Evolutionary conservation across 2,113 vertebrate species (phyloP).

Genomic region (Lycocorax pyrrhopterus): DNA sequence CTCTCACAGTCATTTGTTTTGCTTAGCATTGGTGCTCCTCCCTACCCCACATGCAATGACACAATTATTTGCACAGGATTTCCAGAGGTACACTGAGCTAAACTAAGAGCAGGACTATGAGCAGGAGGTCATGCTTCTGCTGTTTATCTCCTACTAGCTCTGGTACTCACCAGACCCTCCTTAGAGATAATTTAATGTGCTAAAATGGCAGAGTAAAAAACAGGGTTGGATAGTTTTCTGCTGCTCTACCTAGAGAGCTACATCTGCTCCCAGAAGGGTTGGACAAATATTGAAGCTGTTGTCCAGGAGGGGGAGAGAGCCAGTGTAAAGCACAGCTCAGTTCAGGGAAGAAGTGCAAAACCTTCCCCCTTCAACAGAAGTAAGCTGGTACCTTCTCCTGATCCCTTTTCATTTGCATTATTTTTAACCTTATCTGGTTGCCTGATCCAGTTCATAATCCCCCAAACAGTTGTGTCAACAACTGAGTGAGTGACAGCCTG

Average conservation of each 20-base stretch:
- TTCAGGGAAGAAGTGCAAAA: not conserved
- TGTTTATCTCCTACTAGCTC: not conserved
- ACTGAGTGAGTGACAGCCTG: not conserved
- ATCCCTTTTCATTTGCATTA: not conserved
- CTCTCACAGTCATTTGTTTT: not conserved
- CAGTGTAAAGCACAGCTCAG: not conserved
- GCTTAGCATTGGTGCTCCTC: not conserved
- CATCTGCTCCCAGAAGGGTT: not conserved
- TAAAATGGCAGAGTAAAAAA: not conserved
- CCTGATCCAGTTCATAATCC: slow-evolving; percentile 8
- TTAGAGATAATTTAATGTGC: not conserved
- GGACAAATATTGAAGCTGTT: not conserved
- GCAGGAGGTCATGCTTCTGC: not conserved
- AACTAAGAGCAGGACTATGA: not conserved
- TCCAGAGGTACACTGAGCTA: not conserved
- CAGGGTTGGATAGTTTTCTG: not conserved
- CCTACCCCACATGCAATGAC: not conserved
- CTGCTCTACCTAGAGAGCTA: not conserved
- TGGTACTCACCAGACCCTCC: not conserved
- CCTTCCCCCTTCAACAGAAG: not conserved
- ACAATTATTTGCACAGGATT: not conserved
- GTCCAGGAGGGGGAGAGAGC: not conserved
- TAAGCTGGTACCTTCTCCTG: not conserved
- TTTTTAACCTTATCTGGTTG: slow-evolving; percentile 38
- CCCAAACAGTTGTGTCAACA: slow-evolving; percentile 31